Percentiles rank a stretch among this genome's conserved stretches.
These are phyloP conservation scores for Onychostoma macrolepis DNA, from an alignment of 2,113 vertebrate species.

Conservation along the genomic window DNA sequence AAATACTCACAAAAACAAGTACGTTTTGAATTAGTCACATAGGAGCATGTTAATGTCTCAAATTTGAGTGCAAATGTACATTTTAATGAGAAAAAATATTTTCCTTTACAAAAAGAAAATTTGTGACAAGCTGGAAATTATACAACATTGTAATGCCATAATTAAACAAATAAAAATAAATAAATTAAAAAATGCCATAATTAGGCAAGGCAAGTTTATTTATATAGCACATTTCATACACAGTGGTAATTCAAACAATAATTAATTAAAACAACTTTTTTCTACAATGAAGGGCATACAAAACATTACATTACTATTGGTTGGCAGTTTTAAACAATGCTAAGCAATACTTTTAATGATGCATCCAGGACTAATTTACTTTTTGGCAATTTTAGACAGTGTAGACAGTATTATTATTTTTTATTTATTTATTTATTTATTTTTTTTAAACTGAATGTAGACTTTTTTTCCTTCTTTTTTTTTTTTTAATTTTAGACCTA, in stretches of 20 bases:
- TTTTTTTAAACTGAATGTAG: background rate
- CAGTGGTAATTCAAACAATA: too few species aligned
- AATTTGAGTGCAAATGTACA: background rate
- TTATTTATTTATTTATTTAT: too few species aligned
- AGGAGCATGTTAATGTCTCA: background rate
- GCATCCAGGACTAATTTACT: background rate
- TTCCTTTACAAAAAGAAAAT: background rate
- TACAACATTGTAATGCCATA: background rate
- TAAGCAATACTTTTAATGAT: background rate
- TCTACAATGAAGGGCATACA: background rate
- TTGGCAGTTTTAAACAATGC: background rate
- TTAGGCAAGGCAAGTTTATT: too few species aligned
- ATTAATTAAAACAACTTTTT: too few species aligned
- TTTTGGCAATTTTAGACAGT: background rate
- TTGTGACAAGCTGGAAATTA: background rate
- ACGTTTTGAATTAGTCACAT: background rate
- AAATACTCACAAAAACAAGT: constrained; percentile 50
- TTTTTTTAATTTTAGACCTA: constrained; percentile 20
- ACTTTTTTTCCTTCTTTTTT: background rate
- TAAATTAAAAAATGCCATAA: too few species aligned
- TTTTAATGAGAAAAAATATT: background rate
- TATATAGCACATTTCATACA: too few species aligned
- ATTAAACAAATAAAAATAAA: background rate
- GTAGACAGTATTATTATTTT: too few species aligned
- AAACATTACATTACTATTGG: background rate